Base-by-base conservation (phyloP, 2,113 vertebrate genomes). In the Mesocricetus auratus region DNA sequence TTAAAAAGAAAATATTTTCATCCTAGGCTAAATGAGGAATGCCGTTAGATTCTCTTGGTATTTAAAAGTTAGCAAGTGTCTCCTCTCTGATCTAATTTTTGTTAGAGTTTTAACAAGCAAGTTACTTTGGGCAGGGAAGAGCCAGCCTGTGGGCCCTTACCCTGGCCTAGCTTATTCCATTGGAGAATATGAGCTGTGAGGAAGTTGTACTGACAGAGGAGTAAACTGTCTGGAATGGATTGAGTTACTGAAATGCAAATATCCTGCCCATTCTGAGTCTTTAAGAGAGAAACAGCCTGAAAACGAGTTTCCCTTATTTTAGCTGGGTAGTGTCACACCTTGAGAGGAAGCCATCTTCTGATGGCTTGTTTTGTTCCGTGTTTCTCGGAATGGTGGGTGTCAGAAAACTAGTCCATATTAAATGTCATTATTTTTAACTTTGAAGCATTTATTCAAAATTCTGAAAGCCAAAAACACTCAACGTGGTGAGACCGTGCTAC, bases 381-480 rank as follows among this genome's bases (percentile, higher is more conserved):
- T 64, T 47, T 10, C 13, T 58, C 10, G 75, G 92, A 69, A 39
- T 88, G 69, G 79, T 93, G 79, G 89, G 26, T 95, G 97, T 98
- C 95, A 96, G 93, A 97, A 96, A 97, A 97, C 95, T 88, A 81
- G 82, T 97, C 92, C 98, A 98, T 97, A 97, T 98, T 97, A 98
- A 97, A 96, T 97, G 91, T 98, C 97, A 96, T 97, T 60, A 13
- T 29, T 13, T 21, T 86, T 68, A 7, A 60, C 58, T 98, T 98
- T 96, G 98, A 98, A 97, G 87, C 97, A 98, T 98, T 98, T 98
- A 98, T 50, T 98, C 98, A 98, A 97, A 98, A 97, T 97, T 98
- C 95, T 98, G 90, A 98, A 98, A 98, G 98, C 97, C 98, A 24
- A 98, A 98, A 98, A 96, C 97, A 96, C 98, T 98, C 95, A 96